Evolutionary conservation across 2,797 vertebrate genomes (phyloP).

Genomic region (Amblyopsis hoosieri): DNA sequence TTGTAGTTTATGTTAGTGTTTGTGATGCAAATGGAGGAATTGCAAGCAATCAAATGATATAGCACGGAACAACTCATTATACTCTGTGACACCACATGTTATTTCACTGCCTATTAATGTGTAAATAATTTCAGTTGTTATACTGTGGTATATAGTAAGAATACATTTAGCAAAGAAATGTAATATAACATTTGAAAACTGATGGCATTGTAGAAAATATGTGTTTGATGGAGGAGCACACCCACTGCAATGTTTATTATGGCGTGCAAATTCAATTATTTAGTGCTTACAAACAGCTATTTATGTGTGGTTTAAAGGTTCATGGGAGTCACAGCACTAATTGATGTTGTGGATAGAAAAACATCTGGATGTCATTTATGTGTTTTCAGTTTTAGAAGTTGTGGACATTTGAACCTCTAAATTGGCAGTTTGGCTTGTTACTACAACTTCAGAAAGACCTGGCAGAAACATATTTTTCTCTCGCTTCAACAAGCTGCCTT

Average conservation of each 20-base stretch:
- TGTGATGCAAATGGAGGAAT: conserved; percentile 15
- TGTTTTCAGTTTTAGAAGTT: conserved; percentile 44
- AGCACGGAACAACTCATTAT: background rate
- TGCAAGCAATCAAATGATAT: conserved; percentile 21
- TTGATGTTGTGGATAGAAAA: conserved; percentile 42
- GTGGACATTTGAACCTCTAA: conserved; percentile 39
- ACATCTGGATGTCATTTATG: conserved; percentile 66
- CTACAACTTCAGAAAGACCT: background rate
- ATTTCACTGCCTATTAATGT: too few relatives aligned
- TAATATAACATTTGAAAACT: too few relatives aligned
- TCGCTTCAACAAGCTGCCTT: conserved; percentile 5
- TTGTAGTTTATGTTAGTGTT: background rate
- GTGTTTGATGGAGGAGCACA: conserved; percentile 17
- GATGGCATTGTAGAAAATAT: conserved; percentile 1
- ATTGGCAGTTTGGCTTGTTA: conserved; percentile 28
- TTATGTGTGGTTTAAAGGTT: conserved; percentile 29
- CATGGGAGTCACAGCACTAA: conserved; percentile 39
- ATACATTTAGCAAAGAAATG: too few relatives aligned
- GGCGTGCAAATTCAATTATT: conserved; percentile 32
- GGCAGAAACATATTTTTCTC: conserved; percentile 38
- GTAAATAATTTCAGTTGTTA: too few relatives aligned
- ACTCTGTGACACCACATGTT: too few relatives aligned
- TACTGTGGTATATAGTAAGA: too few relatives aligned
- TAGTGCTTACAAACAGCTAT: conserved; percentile 35
- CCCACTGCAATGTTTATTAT: conserved; percentile 21